Evolutionary conservation across 2,797 vertebrate species (phyloP).

Genomic region (Serranus cabrilla): DNA sequence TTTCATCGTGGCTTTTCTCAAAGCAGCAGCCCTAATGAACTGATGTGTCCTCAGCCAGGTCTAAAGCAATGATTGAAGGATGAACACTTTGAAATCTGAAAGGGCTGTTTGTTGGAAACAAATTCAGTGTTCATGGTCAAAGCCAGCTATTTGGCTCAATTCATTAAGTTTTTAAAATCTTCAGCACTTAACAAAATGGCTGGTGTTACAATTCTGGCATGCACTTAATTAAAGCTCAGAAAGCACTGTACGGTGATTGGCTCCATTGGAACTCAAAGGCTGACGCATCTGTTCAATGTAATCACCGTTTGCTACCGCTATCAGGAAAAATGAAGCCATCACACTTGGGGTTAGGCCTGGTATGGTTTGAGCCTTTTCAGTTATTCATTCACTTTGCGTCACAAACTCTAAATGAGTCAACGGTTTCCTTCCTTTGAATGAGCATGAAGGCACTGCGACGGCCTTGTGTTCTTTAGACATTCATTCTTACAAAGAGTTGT

Average conservation of each 20-base stretch:
- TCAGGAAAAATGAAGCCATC: conserved; percentile 32
- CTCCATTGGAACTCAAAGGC: conserved; percentile 4
- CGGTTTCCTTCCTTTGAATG: conserved; percentile 8
- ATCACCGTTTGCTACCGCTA: conserved; percentile 19
- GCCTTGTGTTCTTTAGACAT: not conserved
- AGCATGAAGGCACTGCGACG: not conserved
- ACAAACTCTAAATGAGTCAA: conserved; percentile 46
- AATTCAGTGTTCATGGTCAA: conserved; percentile 34
- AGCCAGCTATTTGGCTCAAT: conserved; percentile 21
- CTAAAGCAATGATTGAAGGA: conserved; percentile 74
- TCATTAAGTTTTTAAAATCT: conserved; percentile 7
- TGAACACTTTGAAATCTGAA: conserved; percentile 67
- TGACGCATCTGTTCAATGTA: not conserved
- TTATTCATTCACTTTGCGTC: conserved; percentile 52
- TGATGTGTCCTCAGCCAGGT: conserved; percentile 64
- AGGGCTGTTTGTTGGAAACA: conserved; percentile 40
- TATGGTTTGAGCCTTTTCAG: conserved; percentile 15
- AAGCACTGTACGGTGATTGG: not conserved
- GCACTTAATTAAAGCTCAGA: conserved; percentile 2
- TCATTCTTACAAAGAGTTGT: not conserved
- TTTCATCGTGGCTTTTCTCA: conserved; percentile 56
- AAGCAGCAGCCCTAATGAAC: conserved; percentile 70
- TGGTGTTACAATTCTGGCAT: not conserved
- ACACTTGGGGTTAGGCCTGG: conserved; percentile 19
- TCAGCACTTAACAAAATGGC: conserved; percentile 9